These are phyloP conservation scores for Meteorus cinctellus DNA, from an alignment of 2,888 invertebrate species.

Conservation along the genomic window DNA sequence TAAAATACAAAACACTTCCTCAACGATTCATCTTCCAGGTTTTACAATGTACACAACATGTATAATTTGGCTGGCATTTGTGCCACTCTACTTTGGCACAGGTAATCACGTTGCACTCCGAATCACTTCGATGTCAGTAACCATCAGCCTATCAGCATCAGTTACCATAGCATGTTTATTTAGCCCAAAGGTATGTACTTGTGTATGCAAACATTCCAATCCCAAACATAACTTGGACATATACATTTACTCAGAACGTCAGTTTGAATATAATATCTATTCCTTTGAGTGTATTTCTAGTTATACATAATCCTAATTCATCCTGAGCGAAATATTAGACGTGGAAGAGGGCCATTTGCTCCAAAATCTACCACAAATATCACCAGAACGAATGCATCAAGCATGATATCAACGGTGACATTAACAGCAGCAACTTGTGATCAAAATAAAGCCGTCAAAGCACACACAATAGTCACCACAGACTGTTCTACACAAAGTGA, in stretches of 20 bases:
- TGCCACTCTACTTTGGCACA: slow-evolving; percentile 97
- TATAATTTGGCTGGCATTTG: slow-evolving; percentile 98
- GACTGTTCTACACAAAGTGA: slow-evolving; percentile 71
- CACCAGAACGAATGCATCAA: slow-evolving; percentile 77
- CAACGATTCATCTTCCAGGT: slow-evolving; percentile 74
- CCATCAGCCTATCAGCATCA: slow-evolving; percentile 94
- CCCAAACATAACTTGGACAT: neutral
- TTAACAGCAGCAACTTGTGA: slow-evolving; percentile 81
- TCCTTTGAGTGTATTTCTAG: slow-evolving; percentile 72
- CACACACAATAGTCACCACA: slow-evolving; percentile 74
- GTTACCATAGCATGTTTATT: slow-evolving; percentile 95
- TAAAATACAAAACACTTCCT: neutral
- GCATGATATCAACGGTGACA: slow-evolving; percentile 82
- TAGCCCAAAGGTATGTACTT: slow-evolving; percentile 86
- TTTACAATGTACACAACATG: slow-evolving; percentile 99
- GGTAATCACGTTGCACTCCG: slow-evolving; percentile 93
- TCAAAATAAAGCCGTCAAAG: slow-evolving; percentile 80
- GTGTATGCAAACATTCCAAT: neutral
- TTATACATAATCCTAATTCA: slow-evolving; percentile 91
- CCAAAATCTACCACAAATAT: slow-evolving; percentile 77
- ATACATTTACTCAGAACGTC: neutral
- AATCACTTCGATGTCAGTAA: slow-evolving; percentile 96
- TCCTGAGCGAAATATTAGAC: slow-evolving; percentile 92
- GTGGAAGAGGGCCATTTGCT: slow-evolving; percentile 87
- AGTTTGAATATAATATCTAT: slow-evolving; percentile 33